These are phyloP conservation scores for Holocentrus rufus DNA, from an alignment of 2,797 vertebrate species.

Conservation along the genomic window DNA sequence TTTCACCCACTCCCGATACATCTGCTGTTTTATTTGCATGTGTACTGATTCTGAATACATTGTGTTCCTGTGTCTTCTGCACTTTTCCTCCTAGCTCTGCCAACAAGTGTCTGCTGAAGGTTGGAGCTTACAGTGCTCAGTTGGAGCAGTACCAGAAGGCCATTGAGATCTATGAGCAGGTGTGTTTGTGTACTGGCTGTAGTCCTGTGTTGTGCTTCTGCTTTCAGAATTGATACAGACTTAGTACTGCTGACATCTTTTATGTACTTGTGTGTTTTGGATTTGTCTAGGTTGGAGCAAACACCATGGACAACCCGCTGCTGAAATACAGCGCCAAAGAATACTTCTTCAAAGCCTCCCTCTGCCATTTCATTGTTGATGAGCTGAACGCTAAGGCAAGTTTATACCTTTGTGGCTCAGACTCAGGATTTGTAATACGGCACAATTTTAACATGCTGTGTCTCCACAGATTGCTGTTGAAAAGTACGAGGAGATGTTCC, in stretches of 20 bases:
- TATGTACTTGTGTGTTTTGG: background rate
- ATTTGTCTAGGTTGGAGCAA: constrained; percentile 87
- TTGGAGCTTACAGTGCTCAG: constrained; percentile 93
- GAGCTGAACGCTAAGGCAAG: constrained; percentile 95
- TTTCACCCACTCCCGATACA: background rate
- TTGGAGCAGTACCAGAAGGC: constrained; percentile 98
- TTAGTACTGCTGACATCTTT: background rate
- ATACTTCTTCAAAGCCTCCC: constrained; percentile 98
- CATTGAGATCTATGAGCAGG: constrained; percentile 98
- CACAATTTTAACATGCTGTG: constrained; percentile 20
- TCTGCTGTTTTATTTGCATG: background rate
- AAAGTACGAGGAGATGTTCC: constrained; percentile 99
- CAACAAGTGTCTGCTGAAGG: constrained; percentile 99
- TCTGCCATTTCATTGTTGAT: constrained; percentile 98
- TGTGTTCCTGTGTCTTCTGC: background rate
- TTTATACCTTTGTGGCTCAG: background rate
- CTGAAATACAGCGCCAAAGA: constrained; percentile 99
- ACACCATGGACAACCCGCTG: constrained; percentile 97
- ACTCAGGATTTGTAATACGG: background rate
- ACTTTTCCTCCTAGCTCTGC: constrained; percentile 85
- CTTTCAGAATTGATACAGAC: background rate
- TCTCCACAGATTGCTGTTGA: constrained; percentile 91
- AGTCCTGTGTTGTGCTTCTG: background rate
- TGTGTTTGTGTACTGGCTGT: constrained; percentile 52
- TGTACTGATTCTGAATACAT: background rate